phyloP scores from a whole-genome alignment of 2,888 invertebrate species.

The Endomychus coccineus region DNA sequence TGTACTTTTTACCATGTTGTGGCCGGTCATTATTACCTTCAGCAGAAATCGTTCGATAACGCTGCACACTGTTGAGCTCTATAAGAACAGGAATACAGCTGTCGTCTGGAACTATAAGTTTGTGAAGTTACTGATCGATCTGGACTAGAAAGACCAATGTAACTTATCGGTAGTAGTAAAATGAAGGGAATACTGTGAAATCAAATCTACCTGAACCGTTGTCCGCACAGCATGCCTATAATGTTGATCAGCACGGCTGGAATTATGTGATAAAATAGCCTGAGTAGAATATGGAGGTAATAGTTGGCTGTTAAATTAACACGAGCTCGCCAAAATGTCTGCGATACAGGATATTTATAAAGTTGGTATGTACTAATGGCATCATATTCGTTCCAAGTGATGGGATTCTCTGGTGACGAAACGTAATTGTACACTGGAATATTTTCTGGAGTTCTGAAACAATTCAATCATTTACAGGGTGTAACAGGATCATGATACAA shows the following conservation, averaged over 20 bases:
- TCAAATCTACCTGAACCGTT: conserved; percentile 38
- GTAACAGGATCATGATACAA: not conserved
- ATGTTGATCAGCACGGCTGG: conserved; percentile 56
- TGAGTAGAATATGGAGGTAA: conserved; percentile 41
- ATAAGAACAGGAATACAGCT: too few relatives aligned
- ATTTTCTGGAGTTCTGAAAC: conserved; percentile 21
- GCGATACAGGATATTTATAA: conserved; percentile 46
- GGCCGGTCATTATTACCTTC: too few relatives aligned
- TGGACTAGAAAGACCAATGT: too few relatives aligned
- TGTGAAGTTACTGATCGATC: too few relatives aligned
- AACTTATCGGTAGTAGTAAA: too few relatives aligned
- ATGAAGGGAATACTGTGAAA: too few relatives aligned
- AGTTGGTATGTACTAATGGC: conserved; percentile 48
- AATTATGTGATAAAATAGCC: conserved; percentile 52
- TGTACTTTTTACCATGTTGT: too few relatives aligned
- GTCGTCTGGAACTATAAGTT: too few relatives aligned
- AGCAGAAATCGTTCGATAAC: too few relatives aligned
- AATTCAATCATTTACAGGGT: conserved; percentile 2
- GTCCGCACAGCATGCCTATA: conserved; percentile 41
- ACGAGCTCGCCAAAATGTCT: conserved; percentile 47
- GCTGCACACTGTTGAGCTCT: too few relatives aligned
- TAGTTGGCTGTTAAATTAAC: conserved; percentile 31
- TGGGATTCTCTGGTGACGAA: conserved; percentile 68
- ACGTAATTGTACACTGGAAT: conserved; percentile 76
- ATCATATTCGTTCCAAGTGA: conserved; percentile 71